These are phyloP conservation scores for Drosophila nigricruria DNA, from an alignment of 2,888 invertebrate genomes.

Conservation along the genomic window DNA sequence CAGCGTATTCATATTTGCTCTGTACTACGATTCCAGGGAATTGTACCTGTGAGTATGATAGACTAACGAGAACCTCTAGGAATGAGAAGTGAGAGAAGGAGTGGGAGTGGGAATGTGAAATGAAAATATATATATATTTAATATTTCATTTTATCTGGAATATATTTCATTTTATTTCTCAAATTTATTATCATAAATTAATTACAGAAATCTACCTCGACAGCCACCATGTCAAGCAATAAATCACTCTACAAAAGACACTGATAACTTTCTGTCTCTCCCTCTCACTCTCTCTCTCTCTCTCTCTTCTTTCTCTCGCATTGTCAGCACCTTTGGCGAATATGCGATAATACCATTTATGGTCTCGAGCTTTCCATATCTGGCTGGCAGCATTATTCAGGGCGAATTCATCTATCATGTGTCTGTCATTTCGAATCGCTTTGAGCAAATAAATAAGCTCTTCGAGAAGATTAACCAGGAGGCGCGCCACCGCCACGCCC, in stretches of 20 bases:
- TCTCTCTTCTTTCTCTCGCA: neutral
- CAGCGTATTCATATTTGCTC: slow-evolving; percentile 61
- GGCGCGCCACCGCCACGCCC: slow-evolving; percentile 75
- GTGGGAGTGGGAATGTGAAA: too few relatives aligned
- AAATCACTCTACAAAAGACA: neutral
- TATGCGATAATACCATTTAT: slow-evolving; percentile 76
- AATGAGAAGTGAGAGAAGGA: too few relatives aligned
- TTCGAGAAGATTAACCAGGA: slow-evolving; percentile 83
- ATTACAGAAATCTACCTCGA: neutral
- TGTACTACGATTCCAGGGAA: slow-evolving; percentile 68
- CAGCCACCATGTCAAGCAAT: neutral
- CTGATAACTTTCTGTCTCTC: neutral
- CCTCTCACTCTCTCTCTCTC: neutral
- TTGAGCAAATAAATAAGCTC: slow-evolving; percentile 80
- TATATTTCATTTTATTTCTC: neutral
- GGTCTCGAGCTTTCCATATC: slow-evolving; percentile 81
- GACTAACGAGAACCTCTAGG: too few relatives aligned
- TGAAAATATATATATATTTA: too few relatives aligned
- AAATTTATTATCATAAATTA: slow-evolving; percentile 2
- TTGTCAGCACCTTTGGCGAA: slow-evolving; percentile 62
- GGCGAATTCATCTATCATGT: slow-evolving; percentile 83
- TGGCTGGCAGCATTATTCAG: slow-evolving; percentile 82
- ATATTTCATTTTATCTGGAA: neutral
- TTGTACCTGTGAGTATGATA: slow-evolving; percentile 66
- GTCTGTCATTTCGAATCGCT: slow-evolving; percentile 82